Evolutionary conservation across 2,888 invertebrate species (phyloP), one percentile per base, ranked within the genome.

Genomic region (Spilosoma lubricipeda): DNA sequence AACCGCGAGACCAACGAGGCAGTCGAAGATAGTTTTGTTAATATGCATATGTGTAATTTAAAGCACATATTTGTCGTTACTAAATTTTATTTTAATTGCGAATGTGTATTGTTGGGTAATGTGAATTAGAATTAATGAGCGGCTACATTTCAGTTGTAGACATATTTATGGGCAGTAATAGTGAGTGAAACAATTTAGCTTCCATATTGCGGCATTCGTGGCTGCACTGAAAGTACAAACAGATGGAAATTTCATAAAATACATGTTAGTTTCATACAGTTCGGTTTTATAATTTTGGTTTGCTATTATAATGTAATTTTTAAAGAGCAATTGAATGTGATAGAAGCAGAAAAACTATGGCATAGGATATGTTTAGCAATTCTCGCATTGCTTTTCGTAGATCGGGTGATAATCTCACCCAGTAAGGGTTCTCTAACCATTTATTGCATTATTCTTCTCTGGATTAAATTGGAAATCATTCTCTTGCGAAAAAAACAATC

Each of bases 121-220:
- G 65, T 68, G 33, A 48, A 68, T 45, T 27, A 5, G 18, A 63
- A 63, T 5, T 70, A 42, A 70, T 13, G 39, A 11, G 42, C 27
- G 70, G 30, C 39, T 20, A 70, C 30, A 63, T 42, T 63, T 70
- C 70, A 70, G 63, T 5, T 63, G 63, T 63, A 36, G 70, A 63
- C 70, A 70, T 27, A n/a, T 70, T 70, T 63, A 70, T 70, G 70
- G 59, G 27, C 59, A 39, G 20, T 20, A 30, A 30, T 30, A 30
- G 15, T 63, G 30, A 63, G 18, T 33, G 59, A 52, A 42, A 42
- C 30, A 39, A 63, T 59, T 52, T 23, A 23, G 30, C 8, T 52
- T 1, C 23, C 33, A 27, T 48, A 11, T 27, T 48, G 18, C 9
- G 4, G 13, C 65, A 27, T 39, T 27, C 39, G 5, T 36, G 11